Base-by-base conservation (phyloP, 2,888 invertebrate genomes). In the Tenthredo notha region DNA sequence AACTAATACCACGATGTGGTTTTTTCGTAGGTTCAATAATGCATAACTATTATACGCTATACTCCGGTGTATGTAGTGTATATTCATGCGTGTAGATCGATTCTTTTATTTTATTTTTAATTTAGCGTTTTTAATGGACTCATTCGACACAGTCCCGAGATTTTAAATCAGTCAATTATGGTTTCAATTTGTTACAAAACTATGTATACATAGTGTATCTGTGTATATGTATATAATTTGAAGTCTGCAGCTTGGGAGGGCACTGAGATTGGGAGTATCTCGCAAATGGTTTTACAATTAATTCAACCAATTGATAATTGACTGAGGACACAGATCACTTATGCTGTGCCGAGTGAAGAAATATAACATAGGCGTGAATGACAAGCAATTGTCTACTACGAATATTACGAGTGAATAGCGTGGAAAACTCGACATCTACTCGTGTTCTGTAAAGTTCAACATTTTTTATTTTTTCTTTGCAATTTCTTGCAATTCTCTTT, bases 301-400 rank as follows among this genome's bases (percentile, higher is more conserved):
- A 65, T 80, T 80, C 61, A 61, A 61, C 15, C 80, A 65, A 80
- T 80, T 80, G 80, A 80, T 80, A 77, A 77, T 77, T 77, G 29
- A 29, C 80, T 37, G 33, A 61, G 40, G 61, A 21, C 61, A 61
- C 80, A 80, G 61, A 40, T 47, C 80, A 40, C 65, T 80, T 80
- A 25, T 29, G 47, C 33, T 77, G n/a, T n/a, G 50, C 9, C 33
- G 29, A 50, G 50, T 77, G 29, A 50, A 29, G 77, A 77, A 77
- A 54, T 77, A 77, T 77, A n/a, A 77, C 47, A 29, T 25, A 75
- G 12, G 47, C 43, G 47, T 47, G 47, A 47, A 47, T 75, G 10
- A 75, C 25, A 25, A 75, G 47, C 75, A 40, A 25, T n/a, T 25
- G n/a, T 77, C 25, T 25, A 21, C 61, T 61, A 25, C 61, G 61